Percentiles rank a stretch among this genome's conserved stretches.
Conservation (phyloP, 2,888 invertebrate genomes). For the Andrena minutula region DNA sequence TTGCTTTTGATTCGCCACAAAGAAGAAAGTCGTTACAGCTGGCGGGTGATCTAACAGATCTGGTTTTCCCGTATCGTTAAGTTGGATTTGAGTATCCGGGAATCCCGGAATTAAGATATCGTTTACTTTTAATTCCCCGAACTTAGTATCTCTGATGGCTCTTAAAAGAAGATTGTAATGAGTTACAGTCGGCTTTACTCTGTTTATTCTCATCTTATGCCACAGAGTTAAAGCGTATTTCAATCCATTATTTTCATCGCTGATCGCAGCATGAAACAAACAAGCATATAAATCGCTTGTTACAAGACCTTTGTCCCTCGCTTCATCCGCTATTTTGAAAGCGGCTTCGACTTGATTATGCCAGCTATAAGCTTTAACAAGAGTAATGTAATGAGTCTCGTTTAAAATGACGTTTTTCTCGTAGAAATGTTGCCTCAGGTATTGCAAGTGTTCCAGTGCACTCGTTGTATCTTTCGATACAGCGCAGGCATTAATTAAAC, state of each 20-base stretch:
- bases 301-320: slow-evolving; percentile 89
- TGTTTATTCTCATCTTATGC: slow-evolving; percentile 91
- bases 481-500: slow-evolving; percentile 95
- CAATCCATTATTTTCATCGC: slow-evolving; percentile 92
- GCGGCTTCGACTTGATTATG: slow-evolving; percentile 92
- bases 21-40: slow-evolving; percentile 62
- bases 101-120: slow-evolving; percentile 64
- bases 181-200: slow-evolving; percentile 89
- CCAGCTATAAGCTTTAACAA: slow-evolving; percentile 96
- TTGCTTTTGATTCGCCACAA: background rate
- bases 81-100: slow-evolving; percentile 45
- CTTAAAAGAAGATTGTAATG: slow-evolving; percentile 93
- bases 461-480: slow-evolving; percentile 90
- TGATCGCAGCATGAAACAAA: slow-evolving; percentile 93
- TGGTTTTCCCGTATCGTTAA: slow-evolving; percentile 85
- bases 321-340: slow-evolving; percentile 94
- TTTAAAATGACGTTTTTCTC: slow-evolving; percentile 90
- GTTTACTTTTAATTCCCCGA: slow-evolving; percentile 87
- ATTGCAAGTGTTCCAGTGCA: slow-evolving; percentile 89
- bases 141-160: slow-evolving; percentile 92
- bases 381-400: slow-evolving; percentile 92
- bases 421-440: slow-evolving; percentile 89
- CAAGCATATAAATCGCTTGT: slow-evolving; percentile 91
- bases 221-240: slow-evolving; percentile 93
- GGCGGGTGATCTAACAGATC: slow-evolving; percentile 88